These are phyloP conservation scores for Orchestia grillus DNA, from an alignment of 1,140 invertebrate genomes.

Conservation along the genomic window DNA sequence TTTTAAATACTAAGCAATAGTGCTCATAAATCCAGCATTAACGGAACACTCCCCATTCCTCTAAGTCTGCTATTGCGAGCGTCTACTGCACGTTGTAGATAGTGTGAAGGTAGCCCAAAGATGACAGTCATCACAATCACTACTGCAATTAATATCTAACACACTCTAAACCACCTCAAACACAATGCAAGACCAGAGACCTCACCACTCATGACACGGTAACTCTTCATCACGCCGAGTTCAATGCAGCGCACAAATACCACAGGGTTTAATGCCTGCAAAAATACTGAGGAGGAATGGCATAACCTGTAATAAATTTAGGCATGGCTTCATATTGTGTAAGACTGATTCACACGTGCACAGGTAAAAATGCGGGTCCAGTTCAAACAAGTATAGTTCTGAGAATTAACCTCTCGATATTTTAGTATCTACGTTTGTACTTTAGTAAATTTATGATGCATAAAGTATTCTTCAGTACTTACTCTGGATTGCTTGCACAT, in stretches of 20 bases:
- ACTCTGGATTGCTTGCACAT: slow-evolving; percentile 91
- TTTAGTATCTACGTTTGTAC: no score
- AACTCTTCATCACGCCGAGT: no score
- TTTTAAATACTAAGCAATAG: no score
- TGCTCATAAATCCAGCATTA: no score
- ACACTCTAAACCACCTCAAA: background rate
- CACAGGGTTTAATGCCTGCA: background rate
- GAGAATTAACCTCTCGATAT: no score
- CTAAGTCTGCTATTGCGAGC: no score
- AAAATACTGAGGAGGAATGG: background rate
- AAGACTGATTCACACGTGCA: background rate
- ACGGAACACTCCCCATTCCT: no score
- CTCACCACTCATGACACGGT: background rate
- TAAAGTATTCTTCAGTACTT: slow-evolving; percentile 70
- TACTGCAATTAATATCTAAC: no score
- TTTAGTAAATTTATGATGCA: background rate
- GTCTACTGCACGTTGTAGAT: no score
- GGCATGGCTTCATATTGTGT: background rate
- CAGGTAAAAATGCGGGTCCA: background rate
- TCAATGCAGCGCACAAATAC: background rate
- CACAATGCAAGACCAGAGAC: background rate
- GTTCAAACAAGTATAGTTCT: no score
- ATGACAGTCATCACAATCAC: no score
- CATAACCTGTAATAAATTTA: background rate
- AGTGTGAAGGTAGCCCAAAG: no score